phyloP scores from a whole-genome alignment of 2,113 vertebrate genomes.

The Tympanuchus pallidicinctus region DNA sequence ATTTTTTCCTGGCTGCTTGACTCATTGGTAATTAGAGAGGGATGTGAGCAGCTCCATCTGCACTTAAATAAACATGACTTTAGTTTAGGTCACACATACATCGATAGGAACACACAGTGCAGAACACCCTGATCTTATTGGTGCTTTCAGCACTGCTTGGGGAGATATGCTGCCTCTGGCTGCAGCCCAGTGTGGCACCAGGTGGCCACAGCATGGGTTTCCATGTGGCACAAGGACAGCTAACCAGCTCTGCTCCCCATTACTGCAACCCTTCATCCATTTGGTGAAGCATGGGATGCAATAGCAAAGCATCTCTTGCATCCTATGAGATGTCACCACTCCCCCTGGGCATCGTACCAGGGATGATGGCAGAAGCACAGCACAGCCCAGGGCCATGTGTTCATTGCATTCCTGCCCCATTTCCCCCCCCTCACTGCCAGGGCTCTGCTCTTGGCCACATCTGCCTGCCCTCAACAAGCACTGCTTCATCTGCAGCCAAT shows the following conservation, averaged over 20 bases:
- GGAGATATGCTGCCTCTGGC: fast-evolving
- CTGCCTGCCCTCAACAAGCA: fast-evolving
- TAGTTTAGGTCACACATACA: background rate
- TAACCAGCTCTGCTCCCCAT: fast-evolving
- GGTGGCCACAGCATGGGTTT: fast-evolving
- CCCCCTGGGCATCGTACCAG: background rate
- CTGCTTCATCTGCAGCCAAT: background rate
- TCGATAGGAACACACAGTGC: fast-evolving
- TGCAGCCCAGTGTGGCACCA: background rate
- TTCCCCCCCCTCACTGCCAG: background rate
- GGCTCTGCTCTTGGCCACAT: background rate
- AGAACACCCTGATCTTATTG: background rate
- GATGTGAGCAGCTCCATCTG: background rate
- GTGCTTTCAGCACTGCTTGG: fast-evolving
- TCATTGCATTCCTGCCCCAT: background rate
- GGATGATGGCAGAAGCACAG: too few relatives aligned
- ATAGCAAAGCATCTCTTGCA: background rate
- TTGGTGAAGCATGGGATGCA: fast-evolving
- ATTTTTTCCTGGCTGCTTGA: background rate
- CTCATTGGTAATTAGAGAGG: background rate
- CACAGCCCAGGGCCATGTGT: too few relatives aligned
- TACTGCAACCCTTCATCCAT: background rate
- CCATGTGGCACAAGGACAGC: background rate
- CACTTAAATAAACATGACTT: background rate
- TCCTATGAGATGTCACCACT: background rate